Conservation (phyloP, 2,888 invertebrate genomes). For the Chrysotoxum bicinctum region DNA sequence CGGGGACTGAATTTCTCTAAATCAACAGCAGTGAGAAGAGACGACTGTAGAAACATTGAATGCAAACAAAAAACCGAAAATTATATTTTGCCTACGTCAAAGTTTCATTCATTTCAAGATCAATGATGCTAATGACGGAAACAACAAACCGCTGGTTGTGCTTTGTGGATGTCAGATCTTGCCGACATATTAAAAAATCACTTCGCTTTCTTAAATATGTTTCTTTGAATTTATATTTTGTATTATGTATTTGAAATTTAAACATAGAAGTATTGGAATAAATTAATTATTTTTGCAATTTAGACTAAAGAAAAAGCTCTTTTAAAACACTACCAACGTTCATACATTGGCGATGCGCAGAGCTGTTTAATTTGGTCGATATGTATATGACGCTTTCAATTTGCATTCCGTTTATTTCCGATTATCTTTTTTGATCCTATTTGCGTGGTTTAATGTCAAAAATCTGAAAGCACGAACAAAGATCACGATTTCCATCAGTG, state of each 20-base stretch:
- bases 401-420: not conserved
- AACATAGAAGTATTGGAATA: not conserved
- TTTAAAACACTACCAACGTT: not conserved
- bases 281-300: not conserved
- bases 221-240: not conserved
- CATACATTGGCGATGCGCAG: not conserved
- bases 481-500: not conserved
- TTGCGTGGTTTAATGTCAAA: not conserved
- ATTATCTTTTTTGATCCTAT: not conserved
- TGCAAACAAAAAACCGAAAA: slow-evolving; percentile 16
- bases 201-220: not conserved
- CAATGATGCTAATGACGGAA: slow-evolving; percentile 67
- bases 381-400: not conserved
- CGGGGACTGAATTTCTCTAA: slow-evolving; percentile 56
- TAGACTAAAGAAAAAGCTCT: not conserved
- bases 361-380: too few relatives aligned
- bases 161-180: slow-evolving; percentile 40
- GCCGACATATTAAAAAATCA: slow-evolving; percentile 18
- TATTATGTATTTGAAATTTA: not conserved
- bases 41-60: slow-evolving; percentile 12
- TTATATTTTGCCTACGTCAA: slow-evolving; percentile 60
- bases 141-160: slow-evolving; percentile 23
- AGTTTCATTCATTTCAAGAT: slow-evolving; percentile 74
- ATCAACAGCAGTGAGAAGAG: slow-evolving; percentile 27
- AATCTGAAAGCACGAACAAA: not conserved